phyloP scores from a whole-genome alignment of 1,140 invertebrate genomes.

The Nebria ingens region DNA sequence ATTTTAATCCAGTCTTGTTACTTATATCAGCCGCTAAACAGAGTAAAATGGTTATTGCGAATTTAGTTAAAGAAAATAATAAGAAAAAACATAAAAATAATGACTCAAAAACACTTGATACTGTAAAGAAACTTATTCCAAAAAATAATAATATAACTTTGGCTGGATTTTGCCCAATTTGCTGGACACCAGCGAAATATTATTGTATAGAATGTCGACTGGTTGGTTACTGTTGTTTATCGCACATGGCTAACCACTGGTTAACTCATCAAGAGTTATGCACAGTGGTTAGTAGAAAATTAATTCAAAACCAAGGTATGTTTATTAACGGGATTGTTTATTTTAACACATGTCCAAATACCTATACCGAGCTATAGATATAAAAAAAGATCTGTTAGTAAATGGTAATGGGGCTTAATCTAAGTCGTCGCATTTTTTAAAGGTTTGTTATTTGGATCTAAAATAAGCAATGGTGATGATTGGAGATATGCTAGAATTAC shows the following conservation, averaged over 20 bases:
- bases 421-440: background rate
- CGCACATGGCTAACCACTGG: background rate
- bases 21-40: too few relatives aligned
- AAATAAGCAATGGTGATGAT: background rate
- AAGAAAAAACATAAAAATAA: background rate
- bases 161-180: background rate
- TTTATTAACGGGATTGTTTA: too few relatives aligned
- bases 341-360: too few relatives aligned
- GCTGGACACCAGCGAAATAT: background rate
- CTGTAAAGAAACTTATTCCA: too few relatives aligned
- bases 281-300: background rate
- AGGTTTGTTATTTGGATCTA: background rate
- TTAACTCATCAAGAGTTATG: background rate
- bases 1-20: too few relatives aligned
- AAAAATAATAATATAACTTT: background rate
- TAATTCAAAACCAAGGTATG: background rate
- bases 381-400: too few relatives aligned
- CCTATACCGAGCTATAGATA: too few relatives aligned
- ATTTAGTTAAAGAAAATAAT: background rate
- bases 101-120: background rate
- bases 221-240: background rate
- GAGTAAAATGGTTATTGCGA: background rate
- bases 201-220: background rate
- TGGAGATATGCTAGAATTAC: background rate
- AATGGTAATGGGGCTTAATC: too few relatives aligned